These are phyloP conservation scores for Myzus persicae DNA, from an alignment of 1,140 invertebrate genomes.

Conservation along the genomic window DNA sequence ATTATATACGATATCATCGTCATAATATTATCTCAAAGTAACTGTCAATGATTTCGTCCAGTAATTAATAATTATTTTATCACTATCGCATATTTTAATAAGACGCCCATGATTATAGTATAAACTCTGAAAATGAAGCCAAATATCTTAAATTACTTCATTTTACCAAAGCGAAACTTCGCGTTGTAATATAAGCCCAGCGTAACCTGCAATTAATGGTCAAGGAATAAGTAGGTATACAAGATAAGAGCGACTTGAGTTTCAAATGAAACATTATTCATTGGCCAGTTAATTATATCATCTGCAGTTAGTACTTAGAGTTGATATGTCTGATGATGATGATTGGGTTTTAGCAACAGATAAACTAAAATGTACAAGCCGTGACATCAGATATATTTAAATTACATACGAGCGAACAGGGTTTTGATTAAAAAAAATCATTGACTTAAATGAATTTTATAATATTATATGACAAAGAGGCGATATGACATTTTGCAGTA, in stretches of 20 bases:
- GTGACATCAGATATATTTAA: neutral
- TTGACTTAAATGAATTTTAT: neutral
- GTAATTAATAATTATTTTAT: neutral
- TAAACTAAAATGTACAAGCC: neutral
- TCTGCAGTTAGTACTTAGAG: neutral
- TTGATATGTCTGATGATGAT: neutral
- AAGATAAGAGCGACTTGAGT: neutral
- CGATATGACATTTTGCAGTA: neutral
- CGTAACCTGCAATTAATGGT: neutral
- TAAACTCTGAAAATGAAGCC: neutral
- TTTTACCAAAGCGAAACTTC: neutral
- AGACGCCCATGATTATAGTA: neutral
- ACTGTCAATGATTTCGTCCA: neutral
- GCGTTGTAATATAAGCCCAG: neutral
- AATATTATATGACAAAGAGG: neutral
- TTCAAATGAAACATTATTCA: neutral
- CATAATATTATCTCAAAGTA: neutral
- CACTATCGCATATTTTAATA: neutral
- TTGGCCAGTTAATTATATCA: neutral
- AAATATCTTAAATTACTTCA: neutral
- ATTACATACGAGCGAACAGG: neutral
- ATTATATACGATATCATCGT: neutral
- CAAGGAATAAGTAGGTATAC: neutral
- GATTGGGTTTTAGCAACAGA: neutral
- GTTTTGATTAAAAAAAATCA: neutral